These are phyloP conservation scores for Melieria omissa DNA, from an alignment of 2,888 invertebrate genomes.

Conservation along the genomic window DNA sequence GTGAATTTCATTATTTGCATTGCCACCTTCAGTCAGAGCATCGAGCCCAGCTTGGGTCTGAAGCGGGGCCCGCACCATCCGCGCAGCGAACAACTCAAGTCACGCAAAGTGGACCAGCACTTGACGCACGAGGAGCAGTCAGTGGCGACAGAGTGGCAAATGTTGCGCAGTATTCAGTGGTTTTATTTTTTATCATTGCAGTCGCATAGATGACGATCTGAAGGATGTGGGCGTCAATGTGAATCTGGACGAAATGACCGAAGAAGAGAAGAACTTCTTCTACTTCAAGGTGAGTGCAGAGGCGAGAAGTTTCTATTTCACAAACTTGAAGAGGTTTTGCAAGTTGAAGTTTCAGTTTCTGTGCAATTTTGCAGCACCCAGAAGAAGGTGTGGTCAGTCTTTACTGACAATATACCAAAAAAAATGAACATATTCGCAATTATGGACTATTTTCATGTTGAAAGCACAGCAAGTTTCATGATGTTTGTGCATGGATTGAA, in stretches of 20 bases:
- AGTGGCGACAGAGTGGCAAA: conserved; percentile 49
- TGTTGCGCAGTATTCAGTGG: not conserved
- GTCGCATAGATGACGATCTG: conserved; percentile 84
- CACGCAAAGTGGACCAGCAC: conserved; percentile 73
- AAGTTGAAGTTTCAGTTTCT: not conserved
- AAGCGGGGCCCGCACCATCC: conserved; percentile 78
- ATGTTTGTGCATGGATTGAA: too few species aligned
- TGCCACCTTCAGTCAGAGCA: conserved; percentile 56
- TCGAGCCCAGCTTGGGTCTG: conserved; percentile 50
- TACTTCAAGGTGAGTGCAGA: conserved; percentile 61
- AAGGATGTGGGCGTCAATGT: conserved; percentile 73
- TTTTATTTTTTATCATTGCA: conserved; percentile 61
- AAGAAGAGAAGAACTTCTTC: conserved; percentile 75
- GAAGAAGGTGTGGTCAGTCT: too few species aligned
- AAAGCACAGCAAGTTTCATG: too few species aligned
- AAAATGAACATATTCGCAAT: too few species aligned
- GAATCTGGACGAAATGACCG: conserved; percentile 77
- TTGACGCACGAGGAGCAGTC: conserved; percentile 82
- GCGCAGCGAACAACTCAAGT: conserved; percentile 70
- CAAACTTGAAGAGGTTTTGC: not conserved
- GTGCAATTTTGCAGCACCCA: too few species aligned
- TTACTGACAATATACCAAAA: too few species aligned
- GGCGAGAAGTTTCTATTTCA: not conserved
- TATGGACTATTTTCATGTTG: too few species aligned
- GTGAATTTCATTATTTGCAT: conserved; percentile 59